A percentile compares a stretch with the other conserved stretches of the same genome.
Evolutionary conservation across 2,888 invertebrate species (phyloP).

Genomic region (Ctenicera cuprea): DNA sequence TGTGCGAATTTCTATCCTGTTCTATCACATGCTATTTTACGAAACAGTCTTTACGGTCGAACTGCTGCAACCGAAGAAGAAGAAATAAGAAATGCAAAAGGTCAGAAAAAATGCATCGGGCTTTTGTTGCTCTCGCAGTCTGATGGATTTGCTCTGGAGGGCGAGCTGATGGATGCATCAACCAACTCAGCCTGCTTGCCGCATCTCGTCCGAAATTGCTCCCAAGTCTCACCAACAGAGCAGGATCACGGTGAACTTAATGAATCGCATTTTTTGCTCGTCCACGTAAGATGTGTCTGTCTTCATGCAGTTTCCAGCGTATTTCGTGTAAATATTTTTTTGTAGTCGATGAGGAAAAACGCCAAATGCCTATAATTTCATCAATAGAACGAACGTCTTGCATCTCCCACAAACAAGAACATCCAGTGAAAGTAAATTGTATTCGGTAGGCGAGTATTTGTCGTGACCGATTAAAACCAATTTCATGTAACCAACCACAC

Average conservation of each 20-base stretch:
- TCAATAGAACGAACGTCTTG: conserved; percentile 1
- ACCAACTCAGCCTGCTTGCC: background rate
- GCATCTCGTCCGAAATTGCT: conserved; percentile 43
- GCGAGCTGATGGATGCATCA: conserved; percentile 28
- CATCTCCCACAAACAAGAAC: background rate
- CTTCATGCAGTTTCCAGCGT: conserved; percentile 11
- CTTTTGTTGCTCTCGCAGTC: conserved; percentile 49
- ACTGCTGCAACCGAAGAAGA: conserved; percentile 24
- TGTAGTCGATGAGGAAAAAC: background rate
- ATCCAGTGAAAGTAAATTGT: conserved; percentile 39
- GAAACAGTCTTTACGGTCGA: conserved; percentile 10
- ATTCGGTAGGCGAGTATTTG: conserved; percentile 17
- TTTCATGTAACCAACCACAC: conserved; percentile 39
- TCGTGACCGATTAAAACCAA: conserved; percentile 46
- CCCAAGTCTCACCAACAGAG: conserved; percentile 36
- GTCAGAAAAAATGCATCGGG: conserved; percentile 17
- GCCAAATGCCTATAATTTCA: background rate
- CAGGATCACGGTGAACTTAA: conserved; percentile 36
- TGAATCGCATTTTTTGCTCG: conserved; percentile 43
- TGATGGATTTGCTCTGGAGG: conserved; percentile 52
- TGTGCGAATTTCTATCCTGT: background rate
- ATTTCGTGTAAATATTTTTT: background rate
- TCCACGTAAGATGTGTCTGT: conserved; percentile 27
- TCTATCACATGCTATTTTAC: conserved; percentile 1
- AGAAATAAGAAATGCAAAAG: conserved; percentile 32